Evolutionary conservation across 2,797 vertebrate species (phyloP).

Genomic region (Mus minutoides): DNA sequence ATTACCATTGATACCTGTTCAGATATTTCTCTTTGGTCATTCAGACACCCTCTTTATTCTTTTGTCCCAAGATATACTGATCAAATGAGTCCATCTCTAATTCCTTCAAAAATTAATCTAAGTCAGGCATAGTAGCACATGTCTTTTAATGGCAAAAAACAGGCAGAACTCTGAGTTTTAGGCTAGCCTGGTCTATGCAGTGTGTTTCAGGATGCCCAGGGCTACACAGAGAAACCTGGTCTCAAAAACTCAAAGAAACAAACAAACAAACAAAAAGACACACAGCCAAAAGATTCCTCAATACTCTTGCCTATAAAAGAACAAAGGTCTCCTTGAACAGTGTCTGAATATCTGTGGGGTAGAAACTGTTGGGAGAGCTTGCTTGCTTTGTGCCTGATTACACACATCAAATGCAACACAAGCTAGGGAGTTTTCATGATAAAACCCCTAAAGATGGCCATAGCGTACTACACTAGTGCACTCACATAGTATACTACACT

Average conservation of each 20-base stretch:
- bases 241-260: neutral
- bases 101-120: slow-evolving; percentile 48
- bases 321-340: slow-evolving; percentile 38
- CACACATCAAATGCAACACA: neutral
- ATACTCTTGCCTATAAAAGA: neutral
- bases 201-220: neutral
- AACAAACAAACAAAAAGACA: neutral
- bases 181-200: neutral
- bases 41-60: neutral
- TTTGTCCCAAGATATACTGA: neutral
- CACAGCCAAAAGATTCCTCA: neutral
- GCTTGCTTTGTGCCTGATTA: neutral
- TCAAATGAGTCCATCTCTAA: slow-evolving; percentile 9
- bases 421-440: neutral
- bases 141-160: neutral
- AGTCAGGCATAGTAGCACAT: neutral
- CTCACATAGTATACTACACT: neutral
- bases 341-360: slow-evolving; percentile 4
- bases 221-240: neutral
- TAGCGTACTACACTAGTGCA: neutral
- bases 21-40: slow-evolving; percentile 29
- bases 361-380: slow-evolving; percentile 13
- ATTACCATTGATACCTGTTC: neutral
- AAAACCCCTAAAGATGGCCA: neutral
- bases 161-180: neutral